Evolutionary conservation across 2,888 invertebrate species (phyloP).

Genomic region (Leucozona laternaria): DNA sequence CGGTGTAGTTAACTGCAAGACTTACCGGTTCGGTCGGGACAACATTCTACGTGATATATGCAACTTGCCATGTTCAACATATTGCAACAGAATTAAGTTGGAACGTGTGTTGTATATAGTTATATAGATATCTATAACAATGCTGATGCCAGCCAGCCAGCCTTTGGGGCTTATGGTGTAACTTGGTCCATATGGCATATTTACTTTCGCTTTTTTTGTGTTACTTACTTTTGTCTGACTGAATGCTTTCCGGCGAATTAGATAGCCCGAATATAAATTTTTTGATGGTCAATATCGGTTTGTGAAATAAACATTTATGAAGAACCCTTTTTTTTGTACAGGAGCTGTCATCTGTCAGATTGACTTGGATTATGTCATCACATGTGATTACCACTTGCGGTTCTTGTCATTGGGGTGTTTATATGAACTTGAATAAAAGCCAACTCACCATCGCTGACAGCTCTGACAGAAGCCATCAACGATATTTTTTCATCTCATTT

Average conservation of each 20-base stretch:
- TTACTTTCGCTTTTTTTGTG: conserved; percentile 57
- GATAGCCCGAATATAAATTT: background rate
- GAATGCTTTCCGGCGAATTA: background rate
- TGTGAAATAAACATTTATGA: background rate
- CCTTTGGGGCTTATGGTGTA: conserved; percentile 47
- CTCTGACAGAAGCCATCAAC: conserved; percentile 17
- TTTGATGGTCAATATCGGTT: conserved; percentile 8
- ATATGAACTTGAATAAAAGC: conserved; percentile 13
- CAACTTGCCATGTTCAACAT: conserved; percentile 46
- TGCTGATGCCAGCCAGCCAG: background rate
- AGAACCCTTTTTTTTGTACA: background rate
- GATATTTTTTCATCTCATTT: background rate
- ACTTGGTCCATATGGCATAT: conserved; percentile 49
- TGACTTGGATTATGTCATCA: conserved; percentile 12
- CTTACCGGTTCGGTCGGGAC: conserved; percentile 63
- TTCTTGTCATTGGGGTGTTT: background rate
- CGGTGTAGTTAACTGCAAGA: conserved; percentile 55
- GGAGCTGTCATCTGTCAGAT: conserved; percentile 34
- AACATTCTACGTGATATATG: conserved; percentile 63
- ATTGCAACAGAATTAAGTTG: conserved; percentile 46
- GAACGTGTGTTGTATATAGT: conserved; percentile 5
- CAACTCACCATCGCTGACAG: conserved; percentile 5
- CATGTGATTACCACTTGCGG: background rate
- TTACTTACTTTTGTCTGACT: background rate
- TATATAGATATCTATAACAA: background rate